Evolutionary conservation across 2,113 vertebrate species (phyloP).

Genomic region (Dunckerocampus dactyliophorus): DNA sequence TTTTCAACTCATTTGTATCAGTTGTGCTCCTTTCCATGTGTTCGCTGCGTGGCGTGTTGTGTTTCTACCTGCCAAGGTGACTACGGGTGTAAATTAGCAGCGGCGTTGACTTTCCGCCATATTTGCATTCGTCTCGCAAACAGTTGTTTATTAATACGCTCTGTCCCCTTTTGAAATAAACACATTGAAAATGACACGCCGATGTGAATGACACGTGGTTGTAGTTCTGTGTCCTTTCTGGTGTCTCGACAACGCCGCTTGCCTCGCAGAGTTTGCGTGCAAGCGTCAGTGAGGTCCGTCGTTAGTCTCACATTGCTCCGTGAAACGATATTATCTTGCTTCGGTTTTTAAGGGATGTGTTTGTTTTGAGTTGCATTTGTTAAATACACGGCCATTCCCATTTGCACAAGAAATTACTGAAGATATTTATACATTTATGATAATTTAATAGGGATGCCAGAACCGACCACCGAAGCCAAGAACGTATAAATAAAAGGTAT

Average conservation of each 20-base stretch:
- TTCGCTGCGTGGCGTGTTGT: too few relatives aligned
- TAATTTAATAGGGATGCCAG: slow-evolving; percentile 72
- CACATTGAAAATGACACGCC: slow-evolving; percentile 26
- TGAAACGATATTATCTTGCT: slow-evolving; percentile 41
- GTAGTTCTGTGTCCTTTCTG: slow-evolving; percentile 47
- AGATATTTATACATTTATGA: slow-evolving; percentile 75
- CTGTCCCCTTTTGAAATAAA: too few relatives aligned
- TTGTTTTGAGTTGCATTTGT: slow-evolving; percentile 65
- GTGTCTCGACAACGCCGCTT: slow-evolving; percentile 66
- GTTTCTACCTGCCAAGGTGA: too few relatives aligned
- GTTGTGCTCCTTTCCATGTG: too few relatives aligned
- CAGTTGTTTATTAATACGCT: too few relatives aligned
- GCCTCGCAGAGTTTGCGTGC: slow-evolving; percentile 51
- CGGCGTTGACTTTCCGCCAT: too few relatives aligned
- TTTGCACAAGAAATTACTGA: slow-evolving; percentile 78
- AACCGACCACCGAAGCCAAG: slow-evolving; percentile 66
- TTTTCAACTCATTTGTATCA: too few relatives aligned
- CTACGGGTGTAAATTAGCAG: too few relatives aligned
- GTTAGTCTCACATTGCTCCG: slow-evolving; percentile 36
- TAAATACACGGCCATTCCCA: slow-evolving; percentile 67
- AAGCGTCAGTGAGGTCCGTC: slow-evolving; percentile 61
- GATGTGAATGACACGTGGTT: slow-evolving; percentile 49
- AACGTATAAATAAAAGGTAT: slow-evolving; percentile 62
- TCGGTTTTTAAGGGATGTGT: slow-evolving; percentile 74
- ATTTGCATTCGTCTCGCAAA: too few relatives aligned